Conservation (phyloP, 2,797 vertebrate species). For the Amniataba percoides region DNA sequence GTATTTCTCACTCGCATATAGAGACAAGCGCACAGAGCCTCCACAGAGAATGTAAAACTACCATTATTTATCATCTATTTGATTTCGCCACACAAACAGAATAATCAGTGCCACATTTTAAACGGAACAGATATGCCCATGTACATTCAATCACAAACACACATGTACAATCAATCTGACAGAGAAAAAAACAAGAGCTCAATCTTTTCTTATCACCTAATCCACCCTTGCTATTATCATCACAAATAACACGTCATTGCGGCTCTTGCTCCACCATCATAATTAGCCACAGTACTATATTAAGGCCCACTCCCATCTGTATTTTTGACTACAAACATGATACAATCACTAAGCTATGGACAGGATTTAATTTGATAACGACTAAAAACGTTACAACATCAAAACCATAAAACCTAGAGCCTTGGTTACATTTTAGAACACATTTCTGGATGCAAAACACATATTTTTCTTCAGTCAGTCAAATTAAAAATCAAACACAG, state of each 20-base stretch:
- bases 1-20: constrained; percentile 42
- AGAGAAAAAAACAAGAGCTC: constrained; percentile 14
- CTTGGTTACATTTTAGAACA: constrained; percentile 17
- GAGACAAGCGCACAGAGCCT: constrained; percentile 38
- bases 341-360: constrained; percentile 30
- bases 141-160: constrained; percentile 7
- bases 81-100: constrained; percentile 59
- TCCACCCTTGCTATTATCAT: too few species aligned
- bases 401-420: constrained; percentile 4
- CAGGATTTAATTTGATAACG: constrained; percentile 17
- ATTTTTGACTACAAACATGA: constrained; percentile 16
- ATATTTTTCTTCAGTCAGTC: constrained; percentile 16
- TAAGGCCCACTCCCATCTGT: constrained; percentile 20
- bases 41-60: constrained; percentile 50
- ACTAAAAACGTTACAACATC: constrained; percentile 5
- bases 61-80: constrained; percentile 68
- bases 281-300: constrained; percentile 31
- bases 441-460: constrained; percentile 23
- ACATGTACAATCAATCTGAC: constrained; percentile 7
- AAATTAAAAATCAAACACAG: constrained; percentile 36
- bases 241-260: constrained; percentile 36
- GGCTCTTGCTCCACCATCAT: constrained; percentile 42
- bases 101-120: constrained; percentile 59
- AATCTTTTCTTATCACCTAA: too few species aligned
- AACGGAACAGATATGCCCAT: constrained; percentile 20